Conservation (phyloP, 2,888 invertebrate species). For the Lymantria dispar region DNA sequence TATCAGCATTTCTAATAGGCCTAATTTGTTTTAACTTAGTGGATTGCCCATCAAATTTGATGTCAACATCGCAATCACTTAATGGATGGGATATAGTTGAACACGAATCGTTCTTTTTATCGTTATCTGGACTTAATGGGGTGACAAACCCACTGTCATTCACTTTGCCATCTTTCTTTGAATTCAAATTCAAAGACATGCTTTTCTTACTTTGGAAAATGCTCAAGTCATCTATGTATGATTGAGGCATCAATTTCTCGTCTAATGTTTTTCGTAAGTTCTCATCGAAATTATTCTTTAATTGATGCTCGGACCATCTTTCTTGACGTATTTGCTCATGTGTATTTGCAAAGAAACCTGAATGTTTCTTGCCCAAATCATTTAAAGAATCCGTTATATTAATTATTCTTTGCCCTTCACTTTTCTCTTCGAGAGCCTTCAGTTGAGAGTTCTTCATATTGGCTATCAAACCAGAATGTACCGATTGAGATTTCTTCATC, state of each 20-base stretch:
- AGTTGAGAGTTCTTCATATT: constrained; percentile 60
- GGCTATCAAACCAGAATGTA: constrained; percentile 68
- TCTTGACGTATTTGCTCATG: constrained; percentile 88
- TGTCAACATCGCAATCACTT: constrained; percentile 90
- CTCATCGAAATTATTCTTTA: constrained; percentile 74
- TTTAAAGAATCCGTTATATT: constrained; percentile 59
- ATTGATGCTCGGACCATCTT: constrained; percentile 71
- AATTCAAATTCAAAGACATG: constrained; percentile 65
- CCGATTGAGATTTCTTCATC: constrained; percentile 74
- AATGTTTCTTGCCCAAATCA: constrained; percentile 52
- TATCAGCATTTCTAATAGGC: constrained; percentile 54
- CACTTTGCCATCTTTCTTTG: constrained; percentile 40
- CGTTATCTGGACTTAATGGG: constrained; percentile 80
- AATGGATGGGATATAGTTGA: constrained; percentile 86
- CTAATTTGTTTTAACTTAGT: constrained; percentile 90
- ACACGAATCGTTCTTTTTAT: constrained; percentile 59
- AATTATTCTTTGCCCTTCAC: constrained; percentile 18
- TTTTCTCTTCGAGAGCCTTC: constrained; percentile 76
- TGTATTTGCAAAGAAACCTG: constrained; percentile 84
- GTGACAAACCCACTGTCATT: constrained; percentile 86
- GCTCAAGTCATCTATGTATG: constrained; percentile 56
- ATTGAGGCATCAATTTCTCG: constrained; percentile 49
- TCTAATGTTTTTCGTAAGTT: constrained; percentile 65
- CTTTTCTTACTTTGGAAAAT: constrained; percentile 61
- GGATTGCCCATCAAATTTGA: constrained; percentile 89